phyloP scores from a whole-genome alignment of 1,140 invertebrate genomes.

The Cyrtorhinus lividipennis region DNA sequence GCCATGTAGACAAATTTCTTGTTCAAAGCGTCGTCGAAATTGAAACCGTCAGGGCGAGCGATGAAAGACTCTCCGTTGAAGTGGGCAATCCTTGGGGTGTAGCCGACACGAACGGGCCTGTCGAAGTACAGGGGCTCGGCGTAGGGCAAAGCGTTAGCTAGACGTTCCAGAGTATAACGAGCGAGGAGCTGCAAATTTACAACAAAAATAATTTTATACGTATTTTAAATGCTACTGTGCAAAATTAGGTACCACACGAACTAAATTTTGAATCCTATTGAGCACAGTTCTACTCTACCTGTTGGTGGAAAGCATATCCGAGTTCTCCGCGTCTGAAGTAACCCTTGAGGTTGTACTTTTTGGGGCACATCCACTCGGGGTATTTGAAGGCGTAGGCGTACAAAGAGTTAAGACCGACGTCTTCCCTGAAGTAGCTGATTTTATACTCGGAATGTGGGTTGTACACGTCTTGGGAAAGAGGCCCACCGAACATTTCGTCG shows the following conservation, averaged over 20 bases:
- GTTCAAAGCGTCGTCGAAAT: neutral
- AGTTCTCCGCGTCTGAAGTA: slow-evolving; percentile 41
- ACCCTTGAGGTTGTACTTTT: slow-evolving; percentile 33
- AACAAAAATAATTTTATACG: too few species aligned
- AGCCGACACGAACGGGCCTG: slow-evolving; percentile 31
- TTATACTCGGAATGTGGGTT: slow-evolving; percentile 39
- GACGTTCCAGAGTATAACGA: slow-evolving; percentile 51
- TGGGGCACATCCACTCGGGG: slow-evolving; percentile 44
- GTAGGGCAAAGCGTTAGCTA: slow-evolving; percentile 44
- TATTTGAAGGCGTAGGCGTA: slow-evolving; percentile 49
- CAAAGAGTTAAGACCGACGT: slow-evolving; percentile 50
- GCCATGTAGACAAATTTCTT: slow-evolving; percentile 5
- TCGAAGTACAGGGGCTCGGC: slow-evolving; percentile 40
- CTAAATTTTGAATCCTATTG: too few species aligned
- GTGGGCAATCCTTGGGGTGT: slow-evolving; percentile 18
- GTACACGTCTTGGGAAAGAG: slow-evolving; percentile 28
- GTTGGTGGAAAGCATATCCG: slow-evolving; percentile 44
- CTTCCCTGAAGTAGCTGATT: slow-evolving; percentile 57
- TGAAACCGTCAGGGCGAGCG: slow-evolving; percentile 13
- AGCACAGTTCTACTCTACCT: too few species aligned
- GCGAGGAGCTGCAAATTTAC: slow-evolving; percentile 31
- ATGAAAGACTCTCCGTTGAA: slow-evolving; percentile 17
- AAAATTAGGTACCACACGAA: too few species aligned
- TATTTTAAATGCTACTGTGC: too few species aligned
- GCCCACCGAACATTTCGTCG: slow-evolving; percentile 27